Base-by-base conservation (phyloP, 2,888 invertebrate species). In the Sminthurinus aureus region DNA sequence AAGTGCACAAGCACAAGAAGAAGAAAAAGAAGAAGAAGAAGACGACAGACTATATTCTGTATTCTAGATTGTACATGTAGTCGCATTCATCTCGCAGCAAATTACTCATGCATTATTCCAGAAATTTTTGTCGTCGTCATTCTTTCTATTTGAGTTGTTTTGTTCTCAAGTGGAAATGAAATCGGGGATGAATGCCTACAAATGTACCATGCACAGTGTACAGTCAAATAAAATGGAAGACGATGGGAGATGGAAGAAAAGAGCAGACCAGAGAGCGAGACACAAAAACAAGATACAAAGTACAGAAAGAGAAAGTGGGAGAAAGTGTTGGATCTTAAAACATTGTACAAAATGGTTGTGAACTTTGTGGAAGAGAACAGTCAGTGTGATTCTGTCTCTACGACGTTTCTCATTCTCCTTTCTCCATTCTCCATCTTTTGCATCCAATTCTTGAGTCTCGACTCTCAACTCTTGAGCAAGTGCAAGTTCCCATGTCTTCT, bases 111-210 rank as follows among this genome's bases (percentile, higher is more conserved):
- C 82, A 82, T 82, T 82, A 82, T 82, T 82, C 82, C 50, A 76
- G 76, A 82, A 82, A 82, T 82, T 82, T 82, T 82, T 82, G 82
- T 82, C 38, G 38, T 38, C 38, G 38, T 38, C 82, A 82, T 82
- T 82, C 82, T 82, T 82, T 82, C 82, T 82, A 82, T 82, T 82
- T 82, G 82, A 82, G 77, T 82, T 82, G 82, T 82, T 82, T 82
- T 76, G 82, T 82, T 82, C 82, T 82, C 82, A 82, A 82, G 82
- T 82, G 82, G 82, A 82, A 82, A 82, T 82, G 82, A 82, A 82
- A 82, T 82, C 82, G 66, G 82, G 38, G 76, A 82, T 82, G 82
- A 82, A 82, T 82, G 82, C 77, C 67, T 76, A 82, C 38, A 6
- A 38, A 6, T 38, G 38, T 38, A 6, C 1, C 1, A 6, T 38